A percentile compares a stretch with the other conserved stretches of the same genome.
These are phyloP conservation scores for Chaenocephalus aceratus DNA, from an alignment of 2,113 vertebrate species.

Conservation along the genomic window DNA sequence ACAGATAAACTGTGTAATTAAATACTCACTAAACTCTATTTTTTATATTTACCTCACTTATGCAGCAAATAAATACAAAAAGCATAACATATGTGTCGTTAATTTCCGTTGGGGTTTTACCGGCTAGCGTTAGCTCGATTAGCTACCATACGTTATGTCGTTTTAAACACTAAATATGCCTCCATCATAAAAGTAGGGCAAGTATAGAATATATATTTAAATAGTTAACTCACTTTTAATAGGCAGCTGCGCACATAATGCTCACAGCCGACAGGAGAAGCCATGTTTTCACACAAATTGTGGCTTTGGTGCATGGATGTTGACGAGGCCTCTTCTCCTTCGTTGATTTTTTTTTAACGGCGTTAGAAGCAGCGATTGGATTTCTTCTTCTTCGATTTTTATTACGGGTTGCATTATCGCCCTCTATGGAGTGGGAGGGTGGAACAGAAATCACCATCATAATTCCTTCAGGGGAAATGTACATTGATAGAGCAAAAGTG, in stretches of 20 bases:
- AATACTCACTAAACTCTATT: background rate
- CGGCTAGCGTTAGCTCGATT: background rate
- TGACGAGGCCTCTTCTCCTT: fast-evolving
- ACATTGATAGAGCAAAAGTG: too few species aligned
- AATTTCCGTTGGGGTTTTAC: background rate
- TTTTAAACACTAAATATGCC: background rate
- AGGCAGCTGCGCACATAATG: constrained; percentile 84
- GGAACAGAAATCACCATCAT: too few species aligned
- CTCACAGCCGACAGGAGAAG: constrained; percentile 78
- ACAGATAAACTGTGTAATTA: background rate
- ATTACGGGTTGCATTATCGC: too few species aligned
- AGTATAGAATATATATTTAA: background rate
- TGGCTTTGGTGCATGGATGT: background rate
- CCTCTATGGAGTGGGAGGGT: too few species aligned
- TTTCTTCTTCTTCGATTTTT: too few species aligned
- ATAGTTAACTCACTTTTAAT: constrained; percentile 80
- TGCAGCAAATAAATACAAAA: background rate
- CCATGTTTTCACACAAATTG: constrained; percentile 64
- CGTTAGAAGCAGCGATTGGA: background rate
- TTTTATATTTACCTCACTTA: fast-evolving
- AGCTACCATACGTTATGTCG: background rate
- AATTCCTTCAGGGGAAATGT: too few species aligned
- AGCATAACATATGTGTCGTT: background rate
- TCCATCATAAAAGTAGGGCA: background rate
- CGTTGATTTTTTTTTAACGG: background rate